These are phyloP conservation scores for Mus musculus DNA, from an alignment of 2,113 vertebrate species.

Conservation along the genomic window GRCm39 chr5:88954501-88955000, in stretches of 20 bases:
- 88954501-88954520: conserved; percentile 26
- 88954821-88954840: neutral
- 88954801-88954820: neutral
- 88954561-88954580: conserved; percentile 58
- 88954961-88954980: neutral
- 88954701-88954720: neutral
- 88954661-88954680: neutral
- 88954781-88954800: neutral
- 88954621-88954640: neutral
- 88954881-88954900: neutral
- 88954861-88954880: neutral
- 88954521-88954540: neutral
- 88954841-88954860: neutral
- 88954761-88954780: neutral
- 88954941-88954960: neutral
- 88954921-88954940: neutral
- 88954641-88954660: neutral
- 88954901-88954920: neutral
- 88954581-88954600: conserved; percentile 53
- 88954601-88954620: accelerated
- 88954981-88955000: neutral
- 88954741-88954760: neutral
- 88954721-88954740: neutral
- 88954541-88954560: conserved; percentile 3
- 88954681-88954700: neutral